Evolutionary conservation across 2,113 vertebrate genomes (phyloP), one percentile per base, ranked within the genome.

Genomic region (Catagonus wagneri): DNA sequence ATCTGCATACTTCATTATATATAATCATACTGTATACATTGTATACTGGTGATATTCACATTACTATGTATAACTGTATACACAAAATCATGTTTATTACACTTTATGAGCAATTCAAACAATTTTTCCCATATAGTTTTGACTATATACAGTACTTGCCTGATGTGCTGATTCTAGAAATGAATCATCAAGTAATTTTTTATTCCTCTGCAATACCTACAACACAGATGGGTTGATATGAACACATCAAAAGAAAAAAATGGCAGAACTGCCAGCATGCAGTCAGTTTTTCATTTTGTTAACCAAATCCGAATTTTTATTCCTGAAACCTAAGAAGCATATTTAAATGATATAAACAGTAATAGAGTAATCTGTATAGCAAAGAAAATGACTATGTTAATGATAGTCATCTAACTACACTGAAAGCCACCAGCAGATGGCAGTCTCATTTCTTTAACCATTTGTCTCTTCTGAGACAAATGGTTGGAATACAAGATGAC

Each of bases 171-270:
- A 83, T 83, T 89, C 39, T 61, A 74, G 39, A 90, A 75, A 92
- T 83, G n/a, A 95, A 94, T 83, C 61, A 68, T 80, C 56, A 78
- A 95, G 58, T 74, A 27, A 72, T 76, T 90, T 92, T 92, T 96
- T 52, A 88, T 83, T 50, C 22, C 2, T 76, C n/a, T 88, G 25
- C 15, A 79, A 69, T 66, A 65, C 19, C 61, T 89, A 61, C 16
- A 78, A 72, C 44, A 90, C 85, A 94, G 44, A 83, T 90, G 19
- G n/a, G 17, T 72, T 84, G 4, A 85, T 86, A 94, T 15, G 71
- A 86, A 34, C 29, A 34, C 29, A 93, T 65, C 81, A 44, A 93
- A 94, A 74, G 16, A 83, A 95, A 81, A 81, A 80, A 79, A 8
- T 56, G 25, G 3, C 58, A 27, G 93, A 91, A 65, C 16, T 76